phyloP scores from a whole-genome alignment of 2,113 vertebrate species.

The Anolis sagrei region DNA sequence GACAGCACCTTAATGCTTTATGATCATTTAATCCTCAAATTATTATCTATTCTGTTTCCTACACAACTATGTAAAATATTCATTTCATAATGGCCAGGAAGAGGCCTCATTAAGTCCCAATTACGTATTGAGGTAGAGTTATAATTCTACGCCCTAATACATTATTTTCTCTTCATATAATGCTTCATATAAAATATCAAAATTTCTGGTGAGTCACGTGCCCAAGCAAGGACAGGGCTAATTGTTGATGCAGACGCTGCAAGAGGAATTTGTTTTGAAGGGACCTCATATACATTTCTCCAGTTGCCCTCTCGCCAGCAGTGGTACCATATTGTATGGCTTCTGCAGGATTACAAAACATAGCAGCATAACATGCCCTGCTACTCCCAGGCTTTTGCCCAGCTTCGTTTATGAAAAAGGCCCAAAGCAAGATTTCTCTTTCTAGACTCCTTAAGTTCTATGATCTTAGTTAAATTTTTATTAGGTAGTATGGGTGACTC shows the following conservation, averaged over 20 bases:
- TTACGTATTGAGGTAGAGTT: no score
- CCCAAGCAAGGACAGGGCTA: background rate
- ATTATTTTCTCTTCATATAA: background rate
- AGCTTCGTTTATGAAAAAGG: background rate
- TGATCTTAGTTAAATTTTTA: no score
- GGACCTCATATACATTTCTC: background rate
- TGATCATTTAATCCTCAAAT: background rate
- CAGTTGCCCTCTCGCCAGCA: background rate
- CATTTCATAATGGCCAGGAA: no score
- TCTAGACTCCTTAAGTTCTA: background rate
- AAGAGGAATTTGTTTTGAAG: background rate
- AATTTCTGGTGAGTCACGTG: background rate
- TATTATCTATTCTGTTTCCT: no score
- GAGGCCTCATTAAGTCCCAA: no score
- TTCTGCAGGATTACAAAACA: background rate
- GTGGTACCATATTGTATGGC: background rate
- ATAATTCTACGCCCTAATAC: background rate
- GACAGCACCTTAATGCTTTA: no score
- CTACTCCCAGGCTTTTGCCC: background rate
- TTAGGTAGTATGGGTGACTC: no score
- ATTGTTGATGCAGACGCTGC: background rate
- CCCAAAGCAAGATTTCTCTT: background rate
- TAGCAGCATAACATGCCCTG: background rate
- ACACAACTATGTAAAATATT: no score
- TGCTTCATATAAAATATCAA: background rate